Evolutionary conservation across 1,140 invertebrate genomes (phyloP), one percentile per base, ranked within the genome.

Genomic region (Oppia nitens): DNA sequence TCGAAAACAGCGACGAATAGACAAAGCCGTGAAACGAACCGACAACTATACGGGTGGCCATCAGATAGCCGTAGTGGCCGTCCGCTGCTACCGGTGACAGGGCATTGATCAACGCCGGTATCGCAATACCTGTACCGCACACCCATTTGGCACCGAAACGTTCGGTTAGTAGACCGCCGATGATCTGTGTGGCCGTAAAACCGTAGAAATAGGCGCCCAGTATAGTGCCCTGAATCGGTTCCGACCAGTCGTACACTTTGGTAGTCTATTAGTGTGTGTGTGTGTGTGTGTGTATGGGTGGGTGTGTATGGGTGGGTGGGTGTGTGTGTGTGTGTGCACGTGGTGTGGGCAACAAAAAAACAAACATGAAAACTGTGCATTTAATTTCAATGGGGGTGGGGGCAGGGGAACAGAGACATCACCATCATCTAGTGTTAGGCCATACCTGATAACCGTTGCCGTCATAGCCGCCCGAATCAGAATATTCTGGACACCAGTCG

Each of bases 191-290:
- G 0, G 85, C 71, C 51, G 88, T 77, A 66, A 89, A 90, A 2
- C 87, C 86, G 80, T 83, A 86, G 68, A 89, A 90, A 68, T 90
- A 91, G 14, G 84, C 79, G 27, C 82, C 82, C 47, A 90, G 73
- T 61, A 90, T 83, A 58, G 87, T 24, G 12, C 61, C 60, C 53
- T 66, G 66, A 11, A 50, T 54, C 20, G 55, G 23, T 27, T 60
- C 17, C 21, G 14, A n/a, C 66, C 66, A 67, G 20, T 52, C 17
- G 17, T n/a, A 25, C 23, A 3, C 6, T 54, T 54, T 25, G 20
- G 17, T 9, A 6, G 53, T 9, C 9, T 9, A 54, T 20, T 20
- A 24, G n/a, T 21, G 11, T 20, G 20, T 21, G 48, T 50, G 4
- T 25, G 32, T n/a, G n/a, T n/a, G n/a, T n/a, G n/a, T n/a, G n/a